Base-by-base conservation (phyloP, 2,888 invertebrate species). In the Mechanitis messenoides region DNA sequence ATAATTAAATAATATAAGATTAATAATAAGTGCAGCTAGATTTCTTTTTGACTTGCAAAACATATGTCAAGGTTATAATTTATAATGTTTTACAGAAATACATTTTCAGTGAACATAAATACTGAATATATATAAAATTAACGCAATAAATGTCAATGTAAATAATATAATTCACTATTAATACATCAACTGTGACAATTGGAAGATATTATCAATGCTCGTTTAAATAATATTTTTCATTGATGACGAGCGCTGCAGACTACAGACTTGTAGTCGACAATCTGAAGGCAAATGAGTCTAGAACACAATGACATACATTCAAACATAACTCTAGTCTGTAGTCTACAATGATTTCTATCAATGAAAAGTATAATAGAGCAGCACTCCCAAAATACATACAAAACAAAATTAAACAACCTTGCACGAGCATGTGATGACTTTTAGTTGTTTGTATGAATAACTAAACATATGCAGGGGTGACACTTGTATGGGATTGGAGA, bases 401-500 rank as follows among this genome's bases (percentile, higher is more conserved):
- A 74, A 71, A 72, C 65, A 71, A 71, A 78, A 77, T 76, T 74
- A 74, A 76, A 74, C 71, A 75, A 68, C 74, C 70, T 73, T 73
- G 73, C 69, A 68, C 67, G 61, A 71, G 69, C 73, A 71, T 71
- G 74, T 77, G 75, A 78, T 78, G 76, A 75, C 73, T 72, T 78
- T 74, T 74, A 20, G 20, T 20, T 74, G 71, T 74, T 74, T 64
- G 61, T 59, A 38, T 71, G 71, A 71, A 68, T 70, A 72, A 71
- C 71, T 74, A 75, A 74, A 73, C 66, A 58, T 60, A 47, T 62
- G 45, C 50, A 57, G 55, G 31, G 57, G 57, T 11, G 45, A 11
- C 54, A 53, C 28, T 33, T 28, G 9, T 46, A 50, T 31, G 28
- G 50, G 50, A 6, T 31, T 12, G 31, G 31, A 28, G 20, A 20